Base-by-base conservation (phyloP, 2,888 invertebrate species). In the Scaptomyza parva region DNA sequence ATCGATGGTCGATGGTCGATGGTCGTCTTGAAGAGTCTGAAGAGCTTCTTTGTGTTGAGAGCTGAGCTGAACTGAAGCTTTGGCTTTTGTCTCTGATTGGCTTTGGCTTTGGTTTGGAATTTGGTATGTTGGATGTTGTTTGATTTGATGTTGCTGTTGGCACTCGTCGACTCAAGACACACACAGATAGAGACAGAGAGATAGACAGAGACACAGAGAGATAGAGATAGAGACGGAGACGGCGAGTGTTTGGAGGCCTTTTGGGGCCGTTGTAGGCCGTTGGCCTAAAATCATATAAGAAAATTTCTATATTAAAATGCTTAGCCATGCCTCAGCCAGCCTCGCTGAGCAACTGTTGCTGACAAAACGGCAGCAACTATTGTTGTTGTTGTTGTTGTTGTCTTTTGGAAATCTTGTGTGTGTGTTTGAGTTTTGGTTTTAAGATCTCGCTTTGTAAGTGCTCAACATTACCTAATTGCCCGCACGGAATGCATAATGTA, bases 301-400 rank as follows among this genome's bases (percentile, higher is more conserved):
- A 88, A 88, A 88, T 78, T 88, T 78, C 88, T 81, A 81, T 77
- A 86, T 86, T 88, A 89, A 86, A 89, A 86, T 86, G 86, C 86
- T 86, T 71, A 70, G 87, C 89, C 86, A 86, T 89, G 75, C 81
- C 82, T 86, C 80, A 62, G 54, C 71, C 80, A 62, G 54, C 71
- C 64, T 63, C 62, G 62, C n/a, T n/a, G n/a, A n/a, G n/a, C n/a
- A n/a, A n/a, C n/a, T n/a, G n/a, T n/a, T n/a, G n/a, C n/a, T n/a
- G n/a, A n/a, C n/a, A n/a, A n/a, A n/a, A n/a, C n/a, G n/a, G n/a
- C 61, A 61, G 28, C 44, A 43, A 51, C 54, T 30, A 41, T 54
- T 61, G 47, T 26, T 40, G 54, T 14, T 40, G 43, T 33, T 44
- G 30, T 12, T 22, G 39, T 39, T 48, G 59, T 44, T 57, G 44